These are phyloP conservation scores for Styela clava DNA, from an alignment of 23 tunicate genomes.

Conservation along the genomic window DNA sequence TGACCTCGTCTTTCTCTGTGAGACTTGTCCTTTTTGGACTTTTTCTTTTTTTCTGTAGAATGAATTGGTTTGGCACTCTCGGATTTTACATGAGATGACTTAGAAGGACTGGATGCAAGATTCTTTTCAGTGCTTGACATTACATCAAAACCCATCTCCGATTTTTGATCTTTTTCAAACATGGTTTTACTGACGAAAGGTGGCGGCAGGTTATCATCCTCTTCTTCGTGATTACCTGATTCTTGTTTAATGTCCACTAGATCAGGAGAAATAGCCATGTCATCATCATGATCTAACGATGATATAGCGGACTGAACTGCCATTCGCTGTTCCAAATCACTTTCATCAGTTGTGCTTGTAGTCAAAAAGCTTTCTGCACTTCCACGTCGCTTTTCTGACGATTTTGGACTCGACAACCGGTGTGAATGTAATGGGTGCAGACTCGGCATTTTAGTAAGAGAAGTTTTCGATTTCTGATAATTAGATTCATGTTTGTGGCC, in stretches of 20 bases:
- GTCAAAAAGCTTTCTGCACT: constrained; percentile 11
- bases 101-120: neutral
- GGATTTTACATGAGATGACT: neutral
- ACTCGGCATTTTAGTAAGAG: neutral
- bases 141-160: neutral
- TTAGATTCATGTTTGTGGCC: neutral
- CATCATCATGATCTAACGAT: constrained; percentile 21
- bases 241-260: neutral
- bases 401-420: neutral
- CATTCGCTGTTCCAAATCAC: constrained; percentile 32
- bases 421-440: neutral
- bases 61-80: neutral
- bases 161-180: neutral
- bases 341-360: constrained; percentile 25
- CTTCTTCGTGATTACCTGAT: neutral
- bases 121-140: neutral
- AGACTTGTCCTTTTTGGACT: neutral
- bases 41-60: neutral
- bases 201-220: neutral
- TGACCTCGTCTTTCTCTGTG: neutral
- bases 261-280: neutral
- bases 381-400: neutral
- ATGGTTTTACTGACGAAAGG: too few relatives aligned
- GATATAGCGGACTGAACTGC: constrained; percentile 25
- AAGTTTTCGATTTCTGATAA: neutral